These are phyloP conservation scores for Mus spretus DNA, from an alignment of 2,797 vertebrate species.

Conservation along the genomic window DNA sequence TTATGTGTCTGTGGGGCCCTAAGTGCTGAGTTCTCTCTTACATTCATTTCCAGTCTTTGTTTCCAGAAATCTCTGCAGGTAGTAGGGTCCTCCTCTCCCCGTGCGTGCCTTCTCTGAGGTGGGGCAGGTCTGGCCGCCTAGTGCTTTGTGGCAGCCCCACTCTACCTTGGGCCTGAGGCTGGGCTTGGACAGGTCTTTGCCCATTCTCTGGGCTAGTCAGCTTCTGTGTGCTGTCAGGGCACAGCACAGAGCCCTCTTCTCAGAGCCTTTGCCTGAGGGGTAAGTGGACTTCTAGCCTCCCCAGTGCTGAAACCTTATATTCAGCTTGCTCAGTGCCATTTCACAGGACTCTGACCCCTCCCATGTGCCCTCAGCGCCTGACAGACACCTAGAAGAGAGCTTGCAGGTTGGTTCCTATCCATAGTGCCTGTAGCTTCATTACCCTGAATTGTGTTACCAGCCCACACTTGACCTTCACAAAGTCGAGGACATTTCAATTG, in stretches of 20 bases:
- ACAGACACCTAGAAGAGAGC: background rate
- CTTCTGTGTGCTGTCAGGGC: background rate
- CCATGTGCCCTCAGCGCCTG: background rate
- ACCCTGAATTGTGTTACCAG: background rate
- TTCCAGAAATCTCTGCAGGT: background rate
- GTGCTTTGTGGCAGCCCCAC: background rate
- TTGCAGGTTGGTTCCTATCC: background rate
- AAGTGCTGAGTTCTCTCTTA: background rate
- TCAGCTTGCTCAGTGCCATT: background rate
- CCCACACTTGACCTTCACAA: background rate
- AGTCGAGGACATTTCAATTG: background rate
- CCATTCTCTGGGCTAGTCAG: background rate
- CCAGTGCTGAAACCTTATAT: background rate
- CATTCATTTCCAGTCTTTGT: too few relatives aligned
- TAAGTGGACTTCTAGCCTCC: background rate
- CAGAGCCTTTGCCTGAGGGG: background rate
- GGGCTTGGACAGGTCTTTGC: background rate
- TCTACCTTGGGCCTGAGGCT: background rate
- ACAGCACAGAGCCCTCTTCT: background rate
- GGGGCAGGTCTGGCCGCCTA: background rate
- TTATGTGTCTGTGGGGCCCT: background rate
- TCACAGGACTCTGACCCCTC: background rate
- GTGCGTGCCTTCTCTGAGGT: background rate
- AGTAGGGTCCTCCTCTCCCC: background rate
- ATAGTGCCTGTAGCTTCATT: background rate